Percentiles rank a stretch among this genome's conserved stretches.
These are phyloP conservation scores for Calephelis perditalis DNA, from an alignment of 2,888 invertebrate genomes.

Conservation along the genomic window DNA sequence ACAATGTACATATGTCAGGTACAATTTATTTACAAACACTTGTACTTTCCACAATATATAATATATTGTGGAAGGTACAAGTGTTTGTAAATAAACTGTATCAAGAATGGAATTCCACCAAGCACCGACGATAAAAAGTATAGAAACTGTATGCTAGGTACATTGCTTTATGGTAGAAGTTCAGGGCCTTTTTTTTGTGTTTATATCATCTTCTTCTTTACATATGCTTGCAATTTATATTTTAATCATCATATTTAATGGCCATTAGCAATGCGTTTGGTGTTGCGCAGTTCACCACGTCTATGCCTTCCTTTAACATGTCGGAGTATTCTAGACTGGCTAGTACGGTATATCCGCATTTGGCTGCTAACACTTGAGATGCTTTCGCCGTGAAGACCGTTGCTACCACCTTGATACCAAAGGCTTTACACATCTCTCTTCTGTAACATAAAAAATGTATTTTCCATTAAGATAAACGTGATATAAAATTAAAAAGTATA, in stretches of 20 bases:
- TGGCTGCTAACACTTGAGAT: slow-evolving; percentile 53
- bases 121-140: too few relatives aligned
- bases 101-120: too few relatives aligned
- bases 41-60: too few relatives aligned
- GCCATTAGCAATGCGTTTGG: slow-evolving; percentile 50
- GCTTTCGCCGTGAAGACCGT: slow-evolving; percentile 57
- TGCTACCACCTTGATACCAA: slow-evolving; percentile 43
- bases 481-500: too few relatives aligned
- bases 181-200: too few relatives aligned
- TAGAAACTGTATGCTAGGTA: too few relatives aligned
- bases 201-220: too few relatives aligned
- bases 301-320: slow-evolving; percentile 46
- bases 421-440: slow-evolving; percentile 43
- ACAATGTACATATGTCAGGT: too few relatives aligned
- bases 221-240: slow-evolving; percentile 6
- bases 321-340: slow-evolving; percentile 44
- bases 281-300: slow-evolving; percentile 39
- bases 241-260: slow-evolving; percentile 27
- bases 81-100: too few relatives aligned
- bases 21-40: too few relatives aligned
- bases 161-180: too few relatives aligned
- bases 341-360: slow-evolving; percentile 47
- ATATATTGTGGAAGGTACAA: too few relatives aligned
- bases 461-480: neutral
- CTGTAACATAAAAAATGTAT: slow-evolving; percentile 35